Conservation (phyloP, 2,888 invertebrate genomes). For the Acleris holmiana region DNA sequence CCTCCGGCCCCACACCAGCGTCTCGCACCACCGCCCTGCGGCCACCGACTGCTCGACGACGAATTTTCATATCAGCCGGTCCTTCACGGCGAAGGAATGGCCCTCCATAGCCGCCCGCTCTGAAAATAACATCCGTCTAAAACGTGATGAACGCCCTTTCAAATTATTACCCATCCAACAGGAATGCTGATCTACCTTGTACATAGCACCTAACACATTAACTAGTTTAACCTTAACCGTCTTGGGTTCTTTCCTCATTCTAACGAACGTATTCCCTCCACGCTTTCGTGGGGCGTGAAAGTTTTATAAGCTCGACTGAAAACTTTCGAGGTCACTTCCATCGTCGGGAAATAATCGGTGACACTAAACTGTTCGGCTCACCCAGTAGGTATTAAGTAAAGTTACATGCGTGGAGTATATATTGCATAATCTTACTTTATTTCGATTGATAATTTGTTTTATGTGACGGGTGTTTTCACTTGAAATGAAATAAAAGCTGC, state of each 20-base stretch:
- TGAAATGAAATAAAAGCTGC: conserved; percentile 25
- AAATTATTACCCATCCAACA: conserved; percentile 7
- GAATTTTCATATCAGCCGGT: conserved; percentile 82
- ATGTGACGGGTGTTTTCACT: background rate
- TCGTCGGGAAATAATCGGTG: conserved; percentile 36
- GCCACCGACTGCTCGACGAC: conserved; percentile 70
- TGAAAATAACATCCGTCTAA: conserved; percentile 71
- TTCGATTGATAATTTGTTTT: conserved; percentile 21
- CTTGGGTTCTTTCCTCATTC: conserved; percentile 6
- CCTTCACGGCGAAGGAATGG: conserved; percentile 72
- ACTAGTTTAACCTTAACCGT: conserved; percentile 12
- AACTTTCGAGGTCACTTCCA: conserved; percentile 43
- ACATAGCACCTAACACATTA: conserved; percentile 6
- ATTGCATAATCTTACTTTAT: conserved; percentile 7
- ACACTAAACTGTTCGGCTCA: conserved; percentile 28
- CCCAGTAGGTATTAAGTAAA: conserved; percentile 12
- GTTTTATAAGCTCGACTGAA: conserved; percentile 43
- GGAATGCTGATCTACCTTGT: background rate
- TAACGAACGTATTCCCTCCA: conserved; percentile 14
- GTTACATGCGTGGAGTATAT: background rate
- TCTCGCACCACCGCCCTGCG: conserved; percentile 53
- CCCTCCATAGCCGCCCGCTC: conserved; percentile 56
- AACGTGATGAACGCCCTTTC: conserved; percentile 55
- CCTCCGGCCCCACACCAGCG: conserved; percentile 61
- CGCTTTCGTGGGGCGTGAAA: conserved; percentile 37